Percentiles rank a stretch among this genome's conserved stretches.
Evolutionary conservation across 2,113 vertebrate genomes (phyloP).

Genomic region (Calcarius ornatus): DNA sequence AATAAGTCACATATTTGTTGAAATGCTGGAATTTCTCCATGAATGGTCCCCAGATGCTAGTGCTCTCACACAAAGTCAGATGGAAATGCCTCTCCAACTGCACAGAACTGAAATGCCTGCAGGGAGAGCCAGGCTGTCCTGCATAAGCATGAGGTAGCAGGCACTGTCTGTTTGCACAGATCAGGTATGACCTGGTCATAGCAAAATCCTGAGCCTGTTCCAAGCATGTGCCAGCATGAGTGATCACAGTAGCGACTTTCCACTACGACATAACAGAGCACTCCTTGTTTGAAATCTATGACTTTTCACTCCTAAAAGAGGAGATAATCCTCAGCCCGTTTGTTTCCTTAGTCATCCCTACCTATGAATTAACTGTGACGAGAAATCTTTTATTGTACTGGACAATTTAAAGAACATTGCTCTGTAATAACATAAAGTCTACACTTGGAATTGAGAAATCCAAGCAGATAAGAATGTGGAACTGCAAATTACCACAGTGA

Average conservation of each 20-base stretch:
- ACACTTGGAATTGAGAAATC: not conserved
- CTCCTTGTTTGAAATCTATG: not conserved
- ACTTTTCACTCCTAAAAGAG: not conserved
- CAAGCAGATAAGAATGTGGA: not conserved
- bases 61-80: not conserved
- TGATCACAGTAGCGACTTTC: fast-evolving
- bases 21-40: not conserved
- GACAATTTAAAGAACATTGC: not conserved
- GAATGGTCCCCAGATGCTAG: not conserved
- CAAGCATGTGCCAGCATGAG: fast-evolving
- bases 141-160: not conserved
- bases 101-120: fast-evolving
- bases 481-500: not conserved
- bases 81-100: not conserved
- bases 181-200: not conserved
- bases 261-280: not conserved
- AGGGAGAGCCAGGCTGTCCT: not conserved
- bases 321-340: not conserved
- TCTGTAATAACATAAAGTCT: not conserved
- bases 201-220: not conserved
- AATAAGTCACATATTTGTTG: not conserved
- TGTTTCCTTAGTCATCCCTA: fast-evolving
- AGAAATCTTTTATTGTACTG: not conserved
- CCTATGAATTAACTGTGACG: not conserved
- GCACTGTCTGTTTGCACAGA: not conserved